Evolutionary conservation across 1,140 invertebrate genomes (phyloP), one percentile per base, ranked within the genome.

Genomic region (Vanessa atalanta): DNA sequence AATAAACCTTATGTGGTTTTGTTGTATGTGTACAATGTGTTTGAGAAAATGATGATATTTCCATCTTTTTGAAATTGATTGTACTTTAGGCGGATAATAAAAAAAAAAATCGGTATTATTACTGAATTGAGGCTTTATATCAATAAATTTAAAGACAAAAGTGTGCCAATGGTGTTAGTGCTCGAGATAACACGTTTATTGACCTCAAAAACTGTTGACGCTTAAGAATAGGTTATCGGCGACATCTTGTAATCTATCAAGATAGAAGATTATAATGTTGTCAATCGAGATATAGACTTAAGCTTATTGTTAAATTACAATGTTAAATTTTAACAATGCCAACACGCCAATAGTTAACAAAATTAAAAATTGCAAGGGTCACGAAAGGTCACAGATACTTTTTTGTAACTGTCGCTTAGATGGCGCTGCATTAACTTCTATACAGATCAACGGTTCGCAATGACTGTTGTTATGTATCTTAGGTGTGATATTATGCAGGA

Each of bases 211-310:
- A 53, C 47, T 69, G 70, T 51, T 76, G 72, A 79, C 73, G 70
- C 72, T 76, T 74, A 31, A 73, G 75, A 65, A 77, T 76, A 68
- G 71, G 72, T 76, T 79, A 82, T 78, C 73, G 53, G 60, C 50
- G 69, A 76, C 65, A 72, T 74, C 55, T 74, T 37, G 37, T 68
- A 37, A 76, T 72, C 57, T 57, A 72, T 76, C 65, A 72, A 51
- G 71, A 73, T 73, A 55, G 66, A 55, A n/a, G 1, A 73, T 61
- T 57, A 50, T 26, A 61, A 12, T 26, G 14, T 60, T n/a, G 4
- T 20, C 0, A 51, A 6, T 55, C 8, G 53, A 16, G 0, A 55
- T 55, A 20, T 55, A n/a, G 14, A 16, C 13, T n/a, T 48, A 48
- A 48, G 51, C 8, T 53, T n/a, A 15, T 9, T 5, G 12, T 12